Evolutionary conservation across 2,888 invertebrate species (phyloP).

Genomic region (Meghimatium bilineatum): DNA sequence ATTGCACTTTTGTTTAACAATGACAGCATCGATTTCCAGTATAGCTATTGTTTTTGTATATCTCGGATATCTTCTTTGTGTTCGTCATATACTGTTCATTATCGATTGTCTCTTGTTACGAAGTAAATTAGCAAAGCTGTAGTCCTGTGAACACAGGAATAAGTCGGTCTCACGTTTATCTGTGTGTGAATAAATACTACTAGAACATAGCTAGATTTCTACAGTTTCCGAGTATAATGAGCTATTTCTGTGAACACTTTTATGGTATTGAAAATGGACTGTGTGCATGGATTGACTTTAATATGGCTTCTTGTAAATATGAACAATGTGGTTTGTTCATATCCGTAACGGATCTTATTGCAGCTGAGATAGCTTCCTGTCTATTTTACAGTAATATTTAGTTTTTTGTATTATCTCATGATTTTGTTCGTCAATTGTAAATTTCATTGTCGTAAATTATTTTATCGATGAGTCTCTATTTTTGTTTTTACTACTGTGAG

Average conservation of each 20-base stretch:
- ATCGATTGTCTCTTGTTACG: background rate
- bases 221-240: background rate
- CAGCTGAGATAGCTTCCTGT: too few species aligned
- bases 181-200: background rate
- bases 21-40: conserved; percentile 6
- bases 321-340: too few species aligned
- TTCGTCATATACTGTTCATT: background rate
- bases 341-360: too few species aligned
- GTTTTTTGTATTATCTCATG: too few species aligned
- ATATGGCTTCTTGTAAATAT: too few species aligned
- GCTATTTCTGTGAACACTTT: background rate
- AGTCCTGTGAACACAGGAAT: background rate
- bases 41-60: background rate
- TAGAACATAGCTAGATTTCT: background rate
- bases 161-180: background rate
- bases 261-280: background rate
- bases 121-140: background rate
- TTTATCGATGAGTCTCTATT: too few species aligned
- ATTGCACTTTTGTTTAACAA: background rate
- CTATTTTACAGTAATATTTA: too few species aligned
- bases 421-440: too few species aligned
- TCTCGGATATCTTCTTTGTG: conserved; percentile 9
- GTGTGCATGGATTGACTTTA: too few species aligned
- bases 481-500: too few species aligned
- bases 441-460: too few species aligned